Evolutionary conservation across 2,888 invertebrate species (phyloP), one percentile per base, ranked within the genome.

Genomic region (Myopa testacea): DNA sequence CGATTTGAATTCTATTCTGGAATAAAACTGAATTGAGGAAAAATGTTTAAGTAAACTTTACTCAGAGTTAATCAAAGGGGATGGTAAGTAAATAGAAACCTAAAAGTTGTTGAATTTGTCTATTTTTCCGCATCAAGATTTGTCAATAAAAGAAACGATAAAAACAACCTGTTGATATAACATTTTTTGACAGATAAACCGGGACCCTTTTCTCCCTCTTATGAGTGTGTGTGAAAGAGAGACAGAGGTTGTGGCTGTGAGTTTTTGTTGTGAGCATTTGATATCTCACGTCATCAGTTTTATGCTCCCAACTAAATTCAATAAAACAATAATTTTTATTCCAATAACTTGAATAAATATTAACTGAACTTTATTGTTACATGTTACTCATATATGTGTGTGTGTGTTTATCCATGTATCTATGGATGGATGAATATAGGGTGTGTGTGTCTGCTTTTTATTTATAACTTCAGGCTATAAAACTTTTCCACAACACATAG

Each of bases 261-360:
- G 12, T 68, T 10, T 68, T 14, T 40, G 5, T 68, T 68, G 10
- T 40, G n/a, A 14, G 68, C 3, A 16, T 68, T 34, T 34, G 3
- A 14, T 38, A 34, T n/a, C 10, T 12, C 26, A 26, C 26, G 26
- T 26, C 26, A 12, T 7, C 12, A 26, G 3, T 68, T 68, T 45
- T 14, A 45, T 45, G 8, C 69, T 45, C 69, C 34, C 37, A 14
- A 65, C 4, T 69, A 12, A 50, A 69, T 69, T 45, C 19, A 26
- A 26, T 50, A 69, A 50, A 69, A 69, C 50, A 69, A 45, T 50
- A 19, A 16, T 45, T 69, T 50, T n/a, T 52, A 50, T 45, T 19
- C 19, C 69, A 69, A 50, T 52, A 26, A 45, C 69, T 19, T 63
- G 5, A 19, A 19, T 60, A 8, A 14, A 19, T 60, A 16, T 26